Evolutionary conservation across 2,113 vertebrate genomes (phyloP).

Genomic region (Aptenodytes forsteri): DNA sequence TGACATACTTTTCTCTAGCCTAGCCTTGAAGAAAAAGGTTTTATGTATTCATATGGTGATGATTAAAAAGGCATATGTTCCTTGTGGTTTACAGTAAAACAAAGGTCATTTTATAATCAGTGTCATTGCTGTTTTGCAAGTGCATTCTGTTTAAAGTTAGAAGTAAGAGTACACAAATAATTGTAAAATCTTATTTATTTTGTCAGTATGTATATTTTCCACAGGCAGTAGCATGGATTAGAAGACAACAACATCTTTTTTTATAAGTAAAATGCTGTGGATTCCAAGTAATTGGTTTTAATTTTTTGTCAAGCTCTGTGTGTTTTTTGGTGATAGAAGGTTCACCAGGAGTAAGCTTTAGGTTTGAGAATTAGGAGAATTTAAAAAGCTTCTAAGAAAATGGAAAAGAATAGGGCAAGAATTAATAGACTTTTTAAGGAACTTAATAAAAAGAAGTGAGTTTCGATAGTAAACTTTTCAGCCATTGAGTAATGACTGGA

Average conservation of each 20-base stretch:
- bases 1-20: neutral
- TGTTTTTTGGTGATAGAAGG: neutral
- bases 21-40: neutral
- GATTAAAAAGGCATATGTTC: slow-evolving; percentile 12
- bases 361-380: neutral
- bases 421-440: neutral
- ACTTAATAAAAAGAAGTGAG: neutral
- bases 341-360: neutral
- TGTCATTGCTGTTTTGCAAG: neutral
- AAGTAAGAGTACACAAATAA: neutral
- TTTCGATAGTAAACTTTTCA: neutral
- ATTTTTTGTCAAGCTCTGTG: neutral
- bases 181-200: slow-evolving; percentile 11
- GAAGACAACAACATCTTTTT: neutral
- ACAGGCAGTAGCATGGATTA: neutral
- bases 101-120: slow-evolving; percentile 24
- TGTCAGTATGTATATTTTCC: neutral
- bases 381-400: neutral
- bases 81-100: slow-evolving; percentile 40
- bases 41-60: neutral
- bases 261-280: neutral
- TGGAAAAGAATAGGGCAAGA: neutral
- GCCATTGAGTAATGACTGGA: neutral
- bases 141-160: neutral
- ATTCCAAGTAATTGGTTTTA: neutral